phyloP scores from a whole-genome alignment of 2,888 invertebrate genomes.

The Dynastes maya region DNA sequence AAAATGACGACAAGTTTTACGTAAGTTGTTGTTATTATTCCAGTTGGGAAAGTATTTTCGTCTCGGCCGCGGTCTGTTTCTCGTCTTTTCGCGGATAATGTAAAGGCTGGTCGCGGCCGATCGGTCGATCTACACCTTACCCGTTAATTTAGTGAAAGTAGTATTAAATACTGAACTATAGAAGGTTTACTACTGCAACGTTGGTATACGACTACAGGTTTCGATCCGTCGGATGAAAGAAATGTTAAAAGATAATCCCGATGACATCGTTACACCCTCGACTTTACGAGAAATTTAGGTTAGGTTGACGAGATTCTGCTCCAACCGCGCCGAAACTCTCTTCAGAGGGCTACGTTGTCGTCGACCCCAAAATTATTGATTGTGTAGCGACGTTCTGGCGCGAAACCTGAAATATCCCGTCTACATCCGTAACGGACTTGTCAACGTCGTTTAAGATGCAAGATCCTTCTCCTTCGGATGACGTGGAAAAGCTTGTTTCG shows the following conservation, averaged over 20 bases:
- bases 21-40: not conserved
- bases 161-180: not conserved
- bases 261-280: not conserved
- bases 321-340: not conserved
- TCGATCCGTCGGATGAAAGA: too few species aligned
- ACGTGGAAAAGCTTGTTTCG: too few species aligned
- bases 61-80: not conserved
- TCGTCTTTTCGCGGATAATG: not conserved
- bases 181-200: not conserved
- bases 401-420: not conserved
- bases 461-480: too few species aligned
- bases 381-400: not conserved
- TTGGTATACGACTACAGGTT: too few species aligned
- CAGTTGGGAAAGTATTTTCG: conserved; percentile 20
- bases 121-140: not conserved
- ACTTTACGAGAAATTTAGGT: not conserved
- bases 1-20: conserved; percentile 1
- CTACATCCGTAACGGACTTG: too few species aligned
- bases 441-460: too few species aligned
- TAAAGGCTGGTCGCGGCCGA: too few species aligned
- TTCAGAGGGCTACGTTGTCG: not conserved
- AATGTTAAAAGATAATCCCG: too few species aligned
- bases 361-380: conserved; percentile 12
- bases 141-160: conserved; percentile 28
- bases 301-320: not conserved